Conservation (phyloP, 2,113 vertebrate species). For the Hylia prasina region DNA sequence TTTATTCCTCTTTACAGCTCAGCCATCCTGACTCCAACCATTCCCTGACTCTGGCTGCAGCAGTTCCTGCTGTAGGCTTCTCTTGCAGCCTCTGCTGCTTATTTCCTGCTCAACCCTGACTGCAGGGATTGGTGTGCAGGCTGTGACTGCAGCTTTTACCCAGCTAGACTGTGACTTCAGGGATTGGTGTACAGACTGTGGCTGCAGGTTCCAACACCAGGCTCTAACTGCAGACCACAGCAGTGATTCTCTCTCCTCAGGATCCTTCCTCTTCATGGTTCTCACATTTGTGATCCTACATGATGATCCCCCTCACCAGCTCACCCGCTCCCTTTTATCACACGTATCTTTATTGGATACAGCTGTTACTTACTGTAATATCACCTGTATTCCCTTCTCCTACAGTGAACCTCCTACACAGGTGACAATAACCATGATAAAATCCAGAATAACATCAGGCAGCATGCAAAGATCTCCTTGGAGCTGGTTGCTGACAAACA, state of each 20-base stretch:
- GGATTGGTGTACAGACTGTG: not conserved
- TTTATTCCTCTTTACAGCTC: not conserved
- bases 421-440: not conserved
- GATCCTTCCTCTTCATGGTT: not conserved
- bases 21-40: not conserved
- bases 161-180: not conserved
- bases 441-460: not conserved
- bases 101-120: no score
- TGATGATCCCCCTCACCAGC: not conserved
- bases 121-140: not conserved
- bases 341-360: not conserved
- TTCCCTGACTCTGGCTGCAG: not conserved
- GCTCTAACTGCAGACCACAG: not conserved
- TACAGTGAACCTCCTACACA: accelerated
- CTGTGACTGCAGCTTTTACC: no score
- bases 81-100: not conserved
- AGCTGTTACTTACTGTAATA: not conserved
- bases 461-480: not conserved
- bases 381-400: not conserved
- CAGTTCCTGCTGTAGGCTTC: not conserved
- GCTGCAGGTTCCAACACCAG: not conserved
- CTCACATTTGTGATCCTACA: no score
- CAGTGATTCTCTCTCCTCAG: not conserved
- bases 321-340: not conserved
- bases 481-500: not conserved